phyloP scores from a whole-genome alignment of 1,140 invertebrate genomes.

The Carposina sasakii region DNA sequence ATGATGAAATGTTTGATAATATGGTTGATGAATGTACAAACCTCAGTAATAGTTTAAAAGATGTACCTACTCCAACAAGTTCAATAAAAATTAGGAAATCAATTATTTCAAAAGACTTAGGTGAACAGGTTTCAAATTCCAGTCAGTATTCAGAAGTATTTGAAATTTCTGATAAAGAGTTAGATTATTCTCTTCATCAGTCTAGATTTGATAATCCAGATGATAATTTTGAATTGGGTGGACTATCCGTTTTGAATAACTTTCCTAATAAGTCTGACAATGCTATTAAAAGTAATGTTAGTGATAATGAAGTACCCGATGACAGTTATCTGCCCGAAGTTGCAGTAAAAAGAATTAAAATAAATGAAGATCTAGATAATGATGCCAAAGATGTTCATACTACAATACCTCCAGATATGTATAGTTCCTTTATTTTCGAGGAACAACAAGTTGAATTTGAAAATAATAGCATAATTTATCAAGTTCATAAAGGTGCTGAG shows the following conservation, averaged over 20 bases:
- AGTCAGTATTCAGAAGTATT: conserved; percentile 42
- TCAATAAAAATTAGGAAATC: too few relatives aligned
- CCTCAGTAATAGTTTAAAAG: neutral
- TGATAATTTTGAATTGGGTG: conserved; percentile 36
- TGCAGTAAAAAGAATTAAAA: conserved; percentile 9
- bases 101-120: too few relatives aligned
- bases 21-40: conserved; percentile 5
- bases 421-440: too few relatives aligned
- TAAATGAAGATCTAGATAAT: neutral
- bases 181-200: conserved; percentile 50
- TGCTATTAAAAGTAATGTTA: too few relatives aligned
- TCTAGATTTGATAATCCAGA: conserved; percentile 18
- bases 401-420: too few relatives aligned
- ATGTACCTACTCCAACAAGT: too few relatives aligned
- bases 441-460: too few relatives aligned
- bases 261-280: conserved; percentile 8
- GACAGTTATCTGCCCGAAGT: conserved; percentile 21
- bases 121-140: conserved; percentile 16
- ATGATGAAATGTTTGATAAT: conserved; percentile 40
- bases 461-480: too few relatives aligned
- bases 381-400: too few relatives aligned
- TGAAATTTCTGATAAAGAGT: conserved; percentile 53
- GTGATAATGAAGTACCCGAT: neutral
- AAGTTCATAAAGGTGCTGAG: too few relatives aligned
- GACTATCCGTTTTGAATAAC: conserved; percentile 36